These are phyloP conservation scores for Drosophila asahinai DNA, from an alignment of 1,140 invertebrate species.

Conservation along the genomic window DNA sequence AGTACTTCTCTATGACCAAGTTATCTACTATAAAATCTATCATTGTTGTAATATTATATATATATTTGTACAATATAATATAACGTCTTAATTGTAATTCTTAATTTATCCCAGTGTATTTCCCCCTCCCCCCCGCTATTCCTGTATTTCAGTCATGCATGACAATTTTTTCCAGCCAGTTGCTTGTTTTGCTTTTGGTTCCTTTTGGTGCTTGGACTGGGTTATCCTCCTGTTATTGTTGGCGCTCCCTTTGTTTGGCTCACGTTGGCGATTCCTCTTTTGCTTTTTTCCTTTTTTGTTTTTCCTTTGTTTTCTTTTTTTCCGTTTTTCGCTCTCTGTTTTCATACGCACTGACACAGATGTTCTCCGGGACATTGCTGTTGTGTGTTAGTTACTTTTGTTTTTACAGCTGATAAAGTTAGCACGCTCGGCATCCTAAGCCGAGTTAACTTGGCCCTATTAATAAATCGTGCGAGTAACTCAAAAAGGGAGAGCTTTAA, in stretches of 20 bases:
- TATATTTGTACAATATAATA: neutral
- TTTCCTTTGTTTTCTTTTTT: conserved; percentile 33
- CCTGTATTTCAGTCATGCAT: conserved; percentile 80
- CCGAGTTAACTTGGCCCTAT: conserved; percentile 54
- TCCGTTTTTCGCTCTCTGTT: conserved; percentile 18
- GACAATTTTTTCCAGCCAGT: conserved; percentile 76
- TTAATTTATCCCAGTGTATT: neutral
- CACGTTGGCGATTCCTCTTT: conserved; percentile 25
- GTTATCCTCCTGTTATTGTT: conserved; percentile 30
- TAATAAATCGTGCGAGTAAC: conserved; percentile 19
- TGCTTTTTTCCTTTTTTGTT: conserved; percentile 16
- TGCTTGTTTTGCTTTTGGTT: conserved; percentile 37
- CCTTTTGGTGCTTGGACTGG: conserved; percentile 10
- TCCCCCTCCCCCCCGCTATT: conserved; percentile 23
- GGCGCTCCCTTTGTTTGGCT: conserved; percentile 35
- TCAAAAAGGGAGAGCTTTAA: conserved; percentile 19
- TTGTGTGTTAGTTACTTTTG: conserved; percentile 25
- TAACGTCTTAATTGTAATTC: neutral
- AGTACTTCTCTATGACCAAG: no score
- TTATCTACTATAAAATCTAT: no score
- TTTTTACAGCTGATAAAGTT: conserved; percentile 75
- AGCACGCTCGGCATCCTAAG: conserved; percentile 53
- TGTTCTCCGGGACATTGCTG: conserved; percentile 16
- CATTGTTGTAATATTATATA: no score
- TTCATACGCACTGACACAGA: conserved; percentile 63